Conservation (phyloP, 2,113 vertebrate species). For the Microcebus ravelobensis region DNA sequence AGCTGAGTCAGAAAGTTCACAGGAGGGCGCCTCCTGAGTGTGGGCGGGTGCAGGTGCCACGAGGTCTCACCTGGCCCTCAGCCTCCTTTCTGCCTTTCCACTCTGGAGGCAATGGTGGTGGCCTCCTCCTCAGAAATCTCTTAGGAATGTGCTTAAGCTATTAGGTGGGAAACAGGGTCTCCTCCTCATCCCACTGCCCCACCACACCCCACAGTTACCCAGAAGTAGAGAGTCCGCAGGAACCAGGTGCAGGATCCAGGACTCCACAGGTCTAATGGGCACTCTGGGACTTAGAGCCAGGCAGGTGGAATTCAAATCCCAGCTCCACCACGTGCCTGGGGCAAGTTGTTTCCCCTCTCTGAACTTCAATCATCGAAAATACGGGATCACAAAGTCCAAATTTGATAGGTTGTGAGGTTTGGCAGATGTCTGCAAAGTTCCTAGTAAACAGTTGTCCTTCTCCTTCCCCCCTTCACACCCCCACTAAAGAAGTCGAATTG, state of each 20-base stretch:
- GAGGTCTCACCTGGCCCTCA: neutral
- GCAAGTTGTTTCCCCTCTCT: neutral
- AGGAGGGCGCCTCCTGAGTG: neutral
- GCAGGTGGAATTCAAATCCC: neutral
- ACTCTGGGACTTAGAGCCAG: neutral
- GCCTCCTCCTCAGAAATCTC: neutral
- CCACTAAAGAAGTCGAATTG: neutral
- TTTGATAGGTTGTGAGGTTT: neutral
- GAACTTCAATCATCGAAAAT: neutral
- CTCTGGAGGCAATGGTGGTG: neutral
- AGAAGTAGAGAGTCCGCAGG: neutral
- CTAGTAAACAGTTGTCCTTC: neutral
- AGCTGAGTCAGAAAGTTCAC: conserved; percentile 31
- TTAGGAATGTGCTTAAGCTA: neutral
- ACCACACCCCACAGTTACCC: neutral
- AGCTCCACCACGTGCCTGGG: neutral
- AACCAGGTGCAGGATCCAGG: neutral
- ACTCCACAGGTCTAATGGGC: neutral
- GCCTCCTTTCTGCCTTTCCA: neutral
- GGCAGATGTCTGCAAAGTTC: neutral
- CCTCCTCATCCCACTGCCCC: neutral
- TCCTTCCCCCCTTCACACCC: neutral
- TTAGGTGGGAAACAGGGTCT: neutral
- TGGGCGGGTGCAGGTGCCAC: neutral
- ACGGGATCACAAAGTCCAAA: neutral